phyloP scores from a whole-genome alignment of 2,888 invertebrate species.

The Lamellibrachia columna region DNA sequence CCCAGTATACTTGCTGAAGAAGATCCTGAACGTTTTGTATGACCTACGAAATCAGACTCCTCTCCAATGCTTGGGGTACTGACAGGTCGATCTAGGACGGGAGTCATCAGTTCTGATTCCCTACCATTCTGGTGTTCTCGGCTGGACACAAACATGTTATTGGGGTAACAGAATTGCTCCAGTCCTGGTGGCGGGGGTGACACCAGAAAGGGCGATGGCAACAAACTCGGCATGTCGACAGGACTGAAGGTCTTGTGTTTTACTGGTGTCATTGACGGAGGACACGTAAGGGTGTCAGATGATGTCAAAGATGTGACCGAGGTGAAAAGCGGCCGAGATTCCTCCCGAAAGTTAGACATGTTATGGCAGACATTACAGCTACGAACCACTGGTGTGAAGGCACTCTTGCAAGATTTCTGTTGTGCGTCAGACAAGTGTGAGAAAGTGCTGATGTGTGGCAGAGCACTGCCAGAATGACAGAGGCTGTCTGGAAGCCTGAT shows the following conservation, averaged over 20 bases:
- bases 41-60: neutral
- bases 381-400: neutral
- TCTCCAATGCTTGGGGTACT: neutral
- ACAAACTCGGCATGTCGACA: neutral
- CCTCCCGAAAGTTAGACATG: neutral
- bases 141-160: neutral
- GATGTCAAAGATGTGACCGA: neutral
- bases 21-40: neutral
- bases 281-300: neutral
- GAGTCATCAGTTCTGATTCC: neutral
- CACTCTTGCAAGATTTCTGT: neutral
- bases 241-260: neutral
- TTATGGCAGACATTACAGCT: neutral
- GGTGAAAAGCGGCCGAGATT: neutral
- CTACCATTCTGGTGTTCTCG: neutral
- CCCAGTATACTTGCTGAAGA: neutral
- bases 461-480: neutral
- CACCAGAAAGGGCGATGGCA: neutral
- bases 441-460: constrained; percentile 1
- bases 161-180: neutral
- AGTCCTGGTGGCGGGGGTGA: neutral
- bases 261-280: neutral
- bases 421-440: neutral
- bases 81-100: neutral
- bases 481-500: neutral